phyloP scores from a whole-genome alignment of 2,113 vertebrate species.

The Lasiurus borealis region DNA sequence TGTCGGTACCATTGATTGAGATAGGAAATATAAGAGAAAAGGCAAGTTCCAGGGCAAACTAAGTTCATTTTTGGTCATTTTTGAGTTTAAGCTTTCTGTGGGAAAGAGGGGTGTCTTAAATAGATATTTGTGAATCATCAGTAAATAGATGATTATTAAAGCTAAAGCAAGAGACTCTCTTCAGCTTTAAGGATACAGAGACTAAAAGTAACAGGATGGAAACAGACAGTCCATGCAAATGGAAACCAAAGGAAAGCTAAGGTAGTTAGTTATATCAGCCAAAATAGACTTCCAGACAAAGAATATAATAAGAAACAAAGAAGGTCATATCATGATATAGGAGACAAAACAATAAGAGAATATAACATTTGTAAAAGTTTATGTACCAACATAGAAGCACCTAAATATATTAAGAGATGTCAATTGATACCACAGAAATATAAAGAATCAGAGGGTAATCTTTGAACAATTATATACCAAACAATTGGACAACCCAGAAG shows the following conservation, averaged over 20 bases:
- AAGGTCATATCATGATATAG: background rate
- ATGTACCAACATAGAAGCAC: background rate
- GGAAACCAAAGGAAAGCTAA: constrained; percentile 1
- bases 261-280: background rate
- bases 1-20: background rate
- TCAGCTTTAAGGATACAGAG: background rate
- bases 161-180: background rate
- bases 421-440: background rate
- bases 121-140: background rate
- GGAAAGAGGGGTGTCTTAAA: background rate
- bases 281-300: background rate
- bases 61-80: constrained; percentile 12
- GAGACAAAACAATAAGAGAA: background rate
- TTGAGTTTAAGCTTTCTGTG: background rate
- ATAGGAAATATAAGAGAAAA: background rate
- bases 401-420: background rate
- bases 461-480: background rate
- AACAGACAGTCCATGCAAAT: background rate
- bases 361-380: background rate
- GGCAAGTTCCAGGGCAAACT: background rate
- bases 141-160: background rate
- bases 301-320: background rate
- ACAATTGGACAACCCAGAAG: background rate
- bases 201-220: background rate
- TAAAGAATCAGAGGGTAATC: background rate